phyloP scores from a whole-genome alignment of 2,113 vertebrate species.

The Gopherus flavomarginatus region DNA sequence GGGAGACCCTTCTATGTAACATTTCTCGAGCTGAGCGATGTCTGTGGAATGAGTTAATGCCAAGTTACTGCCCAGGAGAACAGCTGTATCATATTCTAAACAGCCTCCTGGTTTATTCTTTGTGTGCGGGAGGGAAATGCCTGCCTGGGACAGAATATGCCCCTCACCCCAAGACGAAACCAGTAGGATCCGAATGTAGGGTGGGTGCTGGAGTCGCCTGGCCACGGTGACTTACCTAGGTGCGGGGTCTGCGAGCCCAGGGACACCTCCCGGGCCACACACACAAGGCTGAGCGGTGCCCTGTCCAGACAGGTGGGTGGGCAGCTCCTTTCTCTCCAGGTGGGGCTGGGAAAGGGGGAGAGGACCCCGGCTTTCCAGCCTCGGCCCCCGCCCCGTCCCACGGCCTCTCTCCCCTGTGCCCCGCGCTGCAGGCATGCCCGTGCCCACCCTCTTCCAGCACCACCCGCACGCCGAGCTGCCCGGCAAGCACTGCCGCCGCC shows the following conservation, averaged over 20 bases:
- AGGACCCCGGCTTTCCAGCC: fast-evolving
- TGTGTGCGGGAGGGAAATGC: not conserved
- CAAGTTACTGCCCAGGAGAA: not conserved
- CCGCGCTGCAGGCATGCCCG: conserved; percentile 87
- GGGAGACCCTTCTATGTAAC: too few relatives aligned
- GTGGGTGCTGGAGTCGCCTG: too few relatives aligned
- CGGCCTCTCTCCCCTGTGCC: not conserved
- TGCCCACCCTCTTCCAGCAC: conserved; percentile 93
- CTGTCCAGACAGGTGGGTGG: not conserved
- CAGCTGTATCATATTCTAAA: too few relatives aligned
- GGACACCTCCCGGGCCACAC: too few relatives aligned
- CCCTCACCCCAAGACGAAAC: not conserved
- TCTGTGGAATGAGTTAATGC: not conserved
- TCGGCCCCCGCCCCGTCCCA: not conserved
- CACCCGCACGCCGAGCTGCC: conserved; percentile 89
- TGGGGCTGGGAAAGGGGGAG: not conserved
- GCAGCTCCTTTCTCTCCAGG: fast-evolving
- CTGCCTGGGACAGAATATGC: not conserved
- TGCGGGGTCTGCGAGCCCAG: too few relatives aligned
- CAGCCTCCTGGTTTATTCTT: too few relatives aligned
- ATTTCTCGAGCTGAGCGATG: too few relatives aligned
- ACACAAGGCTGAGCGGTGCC: too few relatives aligned
- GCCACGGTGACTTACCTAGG: too few relatives aligned
- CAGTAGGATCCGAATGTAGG: too few relatives aligned
- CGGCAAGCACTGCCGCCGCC: conserved; percentile 94